Base-by-base conservation (phyloP, 2,888 invertebrate species). In the Cancer borealis region DNA sequence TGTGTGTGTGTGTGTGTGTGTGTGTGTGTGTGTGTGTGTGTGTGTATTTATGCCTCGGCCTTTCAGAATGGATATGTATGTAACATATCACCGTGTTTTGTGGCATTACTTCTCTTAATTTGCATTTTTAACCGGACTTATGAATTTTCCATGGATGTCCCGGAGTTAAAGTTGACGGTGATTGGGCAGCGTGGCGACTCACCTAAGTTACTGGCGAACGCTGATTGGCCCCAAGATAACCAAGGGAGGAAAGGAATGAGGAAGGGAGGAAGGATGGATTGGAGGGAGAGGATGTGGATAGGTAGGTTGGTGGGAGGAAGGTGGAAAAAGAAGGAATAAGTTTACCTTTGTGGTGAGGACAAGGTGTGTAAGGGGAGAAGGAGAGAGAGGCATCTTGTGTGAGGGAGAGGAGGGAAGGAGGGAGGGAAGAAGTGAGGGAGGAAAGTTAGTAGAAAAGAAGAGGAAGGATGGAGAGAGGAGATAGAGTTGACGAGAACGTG, bases 131-230 rank as follows among this genome's bases (percentile, higher is more conserved):
- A 88, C 66, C 88, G 39, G 46, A n/a, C 92, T 89, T 66, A 94
- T 94, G 92, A 92, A 94, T 94, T 88, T 73, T 94, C 88, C 92
- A 94, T 94, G 88, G 92, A 30, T 92, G 88, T 92, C 92, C 92
- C 39, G 49, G 93, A 88, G 92, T 84, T 94, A 94, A 93, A 92
- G 93, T 92, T 88, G 93, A 92, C 93, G 88, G 88, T 92, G 93
- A 94, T 92, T 88, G 93, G 92, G 47, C 84, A 91, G 91, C 73
- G 17, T 49, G 46, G 88, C 46, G 79, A 39, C 46, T 66, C 73
- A 26, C 66, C 88, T 88, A 88, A 93, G 46, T 88, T 93, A 93
- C 49, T 46, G 88, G 73, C 60, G 6, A 17, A 47, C 30, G 21
- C 30, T 46, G 92, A n/a, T 14, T 73, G 66, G 87, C 26, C 47